phyloP scores from a whole-genome alignment of 1,140 invertebrate genomes.

The Epicauta chinensis region DNA sequence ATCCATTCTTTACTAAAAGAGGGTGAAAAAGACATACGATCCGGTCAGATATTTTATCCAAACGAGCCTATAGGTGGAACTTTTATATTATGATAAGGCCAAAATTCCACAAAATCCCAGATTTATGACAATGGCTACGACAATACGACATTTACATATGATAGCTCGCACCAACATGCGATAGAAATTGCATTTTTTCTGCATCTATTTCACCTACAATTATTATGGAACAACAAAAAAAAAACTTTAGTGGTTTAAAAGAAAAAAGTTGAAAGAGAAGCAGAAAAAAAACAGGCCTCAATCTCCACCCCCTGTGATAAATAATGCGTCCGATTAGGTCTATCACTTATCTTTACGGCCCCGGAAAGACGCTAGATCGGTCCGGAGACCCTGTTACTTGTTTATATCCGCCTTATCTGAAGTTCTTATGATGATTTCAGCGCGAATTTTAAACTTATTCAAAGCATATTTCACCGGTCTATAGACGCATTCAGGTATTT shows the following conservation, averaged over 20 bases:
- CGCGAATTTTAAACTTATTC: slow-evolving; percentile 21
- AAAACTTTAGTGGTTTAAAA: neutral
- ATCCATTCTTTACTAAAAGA: no score
- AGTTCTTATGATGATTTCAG: slow-evolving; percentile 17
- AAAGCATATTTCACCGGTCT: slow-evolving; percentile 21
- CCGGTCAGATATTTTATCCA: slow-evolving; percentile 12
- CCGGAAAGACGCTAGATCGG: slow-evolving; percentile 8
- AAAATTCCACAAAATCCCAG: slow-evolving; percentile 24
- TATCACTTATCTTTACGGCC: slow-evolving; percentile 29
- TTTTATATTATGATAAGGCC: slow-evolving; percentile 18
- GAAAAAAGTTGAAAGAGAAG: slow-evolving; percentile 1
- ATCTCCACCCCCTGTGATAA: slow-evolving; percentile 17
- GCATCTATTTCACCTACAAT: no score
- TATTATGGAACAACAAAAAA: no score
- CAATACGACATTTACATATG: slow-evolving; percentile 33
- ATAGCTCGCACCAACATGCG: slow-evolving; percentile 4
- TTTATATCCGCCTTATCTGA: slow-evolving; percentile 25
- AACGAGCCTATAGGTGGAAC: slow-evolving; percentile 11
- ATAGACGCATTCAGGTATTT: slow-evolving; percentile 20
- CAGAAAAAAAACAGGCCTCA: neutral
- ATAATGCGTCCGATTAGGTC: slow-evolving; percentile 32
- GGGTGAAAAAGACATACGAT: neutral
- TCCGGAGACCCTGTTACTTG: slow-evolving; percentile 14
- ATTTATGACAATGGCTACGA: slow-evolving; percentile 31
- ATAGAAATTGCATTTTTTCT: no score